Evolutionary conservation across 2,797 vertebrate species (phyloP).

Genomic region (Diceros bicornis): DNA sequence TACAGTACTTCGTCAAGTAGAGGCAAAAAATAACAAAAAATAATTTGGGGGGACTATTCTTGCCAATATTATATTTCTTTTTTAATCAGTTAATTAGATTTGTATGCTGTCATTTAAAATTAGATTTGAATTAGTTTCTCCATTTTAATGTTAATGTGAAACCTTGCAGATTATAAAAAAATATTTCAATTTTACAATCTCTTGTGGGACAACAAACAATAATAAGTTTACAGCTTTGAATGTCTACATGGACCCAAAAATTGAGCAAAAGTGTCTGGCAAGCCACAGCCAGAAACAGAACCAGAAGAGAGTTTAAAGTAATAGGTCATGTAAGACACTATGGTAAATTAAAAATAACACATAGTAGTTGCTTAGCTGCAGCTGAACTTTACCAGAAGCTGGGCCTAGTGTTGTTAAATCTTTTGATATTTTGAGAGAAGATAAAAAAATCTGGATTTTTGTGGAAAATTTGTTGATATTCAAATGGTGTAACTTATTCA

Average conservation of each 20-base stretch:
- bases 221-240: not conserved
- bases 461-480: not conserved
- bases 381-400: not conserved
- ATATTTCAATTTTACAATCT: conserved; percentile 33
- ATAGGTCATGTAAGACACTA: not conserved
- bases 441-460: not conserved
- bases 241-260: not conserved
- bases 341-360: not conserved
- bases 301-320: not conserved
- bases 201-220: not conserved
- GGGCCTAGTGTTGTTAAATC: not conserved
- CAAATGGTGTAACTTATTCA: not conserved
- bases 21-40: not conserved
- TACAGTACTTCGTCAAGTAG: not conserved
- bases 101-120: conserved; percentile 45
- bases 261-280: not conserved
- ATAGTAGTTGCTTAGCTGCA: not conserved
- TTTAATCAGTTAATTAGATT: conserved; percentile 56
- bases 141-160: conserved; percentile 44
- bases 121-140: conserved; percentile 33
- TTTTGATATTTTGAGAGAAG: not conserved
- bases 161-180: not conserved
- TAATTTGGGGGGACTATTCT: not conserved
- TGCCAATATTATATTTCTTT: not conserved
- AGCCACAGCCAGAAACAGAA: not conserved